Percentiles rank a stretch among this genome's conserved stretches.
Conservation (phyloP, 2,113 vertebrate species). For the Jacana jacana region DNA sequence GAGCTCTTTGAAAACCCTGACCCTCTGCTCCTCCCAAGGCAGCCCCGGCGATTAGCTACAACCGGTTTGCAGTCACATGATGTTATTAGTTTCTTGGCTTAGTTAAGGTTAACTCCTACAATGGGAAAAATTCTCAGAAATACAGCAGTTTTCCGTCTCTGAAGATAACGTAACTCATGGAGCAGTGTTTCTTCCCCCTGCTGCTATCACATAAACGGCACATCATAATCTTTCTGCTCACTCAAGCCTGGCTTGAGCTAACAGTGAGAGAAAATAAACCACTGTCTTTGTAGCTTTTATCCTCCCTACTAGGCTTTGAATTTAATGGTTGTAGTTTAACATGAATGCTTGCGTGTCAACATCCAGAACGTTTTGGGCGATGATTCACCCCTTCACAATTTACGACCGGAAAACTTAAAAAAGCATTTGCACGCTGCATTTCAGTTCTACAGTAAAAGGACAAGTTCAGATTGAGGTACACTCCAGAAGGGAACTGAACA, state of each 20-base stretch:
- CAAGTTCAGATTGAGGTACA: background rate
- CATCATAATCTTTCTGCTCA: background rate
- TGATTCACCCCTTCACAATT: background rate
- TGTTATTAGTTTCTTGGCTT: background rate
- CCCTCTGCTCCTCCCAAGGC: background rate
- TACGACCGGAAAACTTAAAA: background rate
- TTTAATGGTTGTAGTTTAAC: background rate
- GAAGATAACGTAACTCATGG: background rate
- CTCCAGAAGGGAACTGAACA: background rate
- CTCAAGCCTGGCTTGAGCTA: background rate
- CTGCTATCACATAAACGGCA: background rate
- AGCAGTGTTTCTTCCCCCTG: background rate
- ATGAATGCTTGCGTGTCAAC: background rate
- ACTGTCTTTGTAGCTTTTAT: background rate
- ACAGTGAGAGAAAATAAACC: background rate
- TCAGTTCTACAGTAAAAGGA: background rate
- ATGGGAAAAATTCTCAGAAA: background rate
- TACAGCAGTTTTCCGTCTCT: background rate
- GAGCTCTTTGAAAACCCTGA: background rate
- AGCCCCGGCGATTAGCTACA: accelerated
- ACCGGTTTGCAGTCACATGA: background rate
- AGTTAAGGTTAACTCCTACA: background rate
- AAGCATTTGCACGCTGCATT: background rate
- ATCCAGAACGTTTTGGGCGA: background rate
- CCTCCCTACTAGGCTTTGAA: background rate